Conservation (phyloP, 2,888 invertebrate genomes). For the Embidobia sp. region DNA sequence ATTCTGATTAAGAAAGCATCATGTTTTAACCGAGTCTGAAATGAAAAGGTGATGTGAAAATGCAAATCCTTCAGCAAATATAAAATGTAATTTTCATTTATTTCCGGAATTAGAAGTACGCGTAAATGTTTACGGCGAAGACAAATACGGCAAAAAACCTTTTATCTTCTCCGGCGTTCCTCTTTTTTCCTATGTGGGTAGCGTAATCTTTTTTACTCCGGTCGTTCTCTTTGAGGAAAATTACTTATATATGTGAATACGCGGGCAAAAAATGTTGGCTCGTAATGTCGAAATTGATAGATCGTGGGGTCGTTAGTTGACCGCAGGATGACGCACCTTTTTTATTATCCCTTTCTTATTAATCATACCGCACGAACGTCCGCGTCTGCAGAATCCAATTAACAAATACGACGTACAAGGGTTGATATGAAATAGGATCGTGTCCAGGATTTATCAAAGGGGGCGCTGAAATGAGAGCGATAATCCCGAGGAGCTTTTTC, state of each 20-base stretch:
- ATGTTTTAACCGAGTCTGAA: too few relatives aligned
- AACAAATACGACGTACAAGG: constrained; percentile 56
- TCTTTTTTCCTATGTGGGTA: constrained; percentile 17
- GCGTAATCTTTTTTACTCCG: constrained; percentile 14
- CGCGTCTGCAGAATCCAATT: constrained; percentile 51
- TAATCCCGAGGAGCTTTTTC: constrained; percentile 44
- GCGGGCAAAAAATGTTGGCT: constrained; percentile 20
- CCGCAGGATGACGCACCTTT: constrained; percentile 50
- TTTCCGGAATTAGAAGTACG: too few relatives aligned
- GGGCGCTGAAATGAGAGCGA: constrained; percentile 50
- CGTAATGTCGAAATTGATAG: constrained; percentile 55
- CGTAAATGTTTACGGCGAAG: too few relatives aligned
- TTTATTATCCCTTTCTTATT: constrained; percentile 55
- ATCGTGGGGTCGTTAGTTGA: constrained; percentile 49
- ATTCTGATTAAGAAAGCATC: too few relatives aligned
- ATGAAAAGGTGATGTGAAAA: too few relatives aligned
- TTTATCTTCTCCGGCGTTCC: constrained; percentile 10
- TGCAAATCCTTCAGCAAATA: too few relatives aligned
- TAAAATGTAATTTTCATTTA: too few relatives aligned
- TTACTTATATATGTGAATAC: constrained; percentile 25
- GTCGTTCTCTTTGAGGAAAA: constrained; percentile 27
- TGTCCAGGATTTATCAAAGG: constrained; percentile 51
- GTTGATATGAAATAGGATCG: constrained; percentile 54
- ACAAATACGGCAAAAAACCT: too few relatives aligned
- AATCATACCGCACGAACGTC: constrained; percentile 47